phyloP scores from a whole-genome alignment of 2,797 vertebrate genomes.

The Chrosomus eos region DNA sequence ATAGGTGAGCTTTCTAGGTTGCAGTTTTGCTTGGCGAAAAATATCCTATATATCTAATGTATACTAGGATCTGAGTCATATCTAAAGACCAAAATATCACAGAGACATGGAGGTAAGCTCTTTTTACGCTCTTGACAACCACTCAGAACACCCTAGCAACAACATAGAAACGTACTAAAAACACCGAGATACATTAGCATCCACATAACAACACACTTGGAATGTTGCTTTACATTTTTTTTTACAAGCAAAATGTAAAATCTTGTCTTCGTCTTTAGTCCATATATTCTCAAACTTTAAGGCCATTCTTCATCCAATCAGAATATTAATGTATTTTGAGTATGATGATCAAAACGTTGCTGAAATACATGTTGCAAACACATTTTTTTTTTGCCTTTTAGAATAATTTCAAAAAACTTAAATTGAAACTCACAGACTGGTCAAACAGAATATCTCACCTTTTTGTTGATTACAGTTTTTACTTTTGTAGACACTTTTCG shows the following conservation, averaged over 20 bases:
- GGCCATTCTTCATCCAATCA: background rate
- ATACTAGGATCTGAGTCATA: background rate
- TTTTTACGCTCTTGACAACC: background rate
- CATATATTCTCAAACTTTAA: background rate
- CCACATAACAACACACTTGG: too few species aligned
- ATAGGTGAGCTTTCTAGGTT: background rate
- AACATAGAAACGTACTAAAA: background rate
- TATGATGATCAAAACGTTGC: too few species aligned
- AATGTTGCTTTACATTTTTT: background rate
- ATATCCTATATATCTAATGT: background rate
- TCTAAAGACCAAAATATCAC: background rate
- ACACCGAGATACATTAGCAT: background rate
- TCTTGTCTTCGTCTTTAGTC: background rate
- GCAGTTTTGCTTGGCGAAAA: background rate
- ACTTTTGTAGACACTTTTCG: background rate
- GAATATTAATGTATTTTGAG: background rate
- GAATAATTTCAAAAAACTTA: too few species aligned
- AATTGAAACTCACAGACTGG: background rate
- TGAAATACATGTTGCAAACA: too few species aligned
- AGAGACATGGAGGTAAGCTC: background rate
- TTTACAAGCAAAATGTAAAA: background rate
- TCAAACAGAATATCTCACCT: background rate
- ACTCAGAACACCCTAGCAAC: background rate
- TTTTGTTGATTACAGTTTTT: background rate
- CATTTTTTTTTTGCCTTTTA: too few species aligned